These are phyloP conservation scores for Drosophila sordidula DNA, from an alignment of 2,888 invertebrate genomes.

Conservation along the genomic window DNA sequence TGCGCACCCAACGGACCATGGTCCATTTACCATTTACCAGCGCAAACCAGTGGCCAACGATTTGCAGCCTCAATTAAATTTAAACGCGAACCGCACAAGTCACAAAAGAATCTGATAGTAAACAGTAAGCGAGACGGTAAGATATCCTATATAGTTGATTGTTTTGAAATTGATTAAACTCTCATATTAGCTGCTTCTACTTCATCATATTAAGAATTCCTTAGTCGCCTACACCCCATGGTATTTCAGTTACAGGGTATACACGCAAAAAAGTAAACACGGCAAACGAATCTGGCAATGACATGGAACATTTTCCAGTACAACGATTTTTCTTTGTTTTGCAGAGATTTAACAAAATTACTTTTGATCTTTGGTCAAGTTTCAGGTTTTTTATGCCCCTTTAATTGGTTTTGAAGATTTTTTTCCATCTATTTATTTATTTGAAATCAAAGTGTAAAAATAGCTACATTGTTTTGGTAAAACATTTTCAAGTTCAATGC, in stretches of 20 bases:
- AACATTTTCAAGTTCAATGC: conserved; percentile 74
- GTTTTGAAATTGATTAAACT: no score
- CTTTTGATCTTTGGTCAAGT: conserved; percentile 40
- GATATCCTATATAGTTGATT: conserved; percentile 3
- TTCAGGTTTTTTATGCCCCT: conserved; percentile 22
- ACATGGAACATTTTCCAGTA: conserved; percentile 60
- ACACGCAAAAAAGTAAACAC: not conserved
- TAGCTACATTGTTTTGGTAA: conserved; percentile 54
- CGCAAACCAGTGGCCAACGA: conserved; percentile 41
- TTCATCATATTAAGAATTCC: no score
- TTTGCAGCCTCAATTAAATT: conserved; percentile 66
- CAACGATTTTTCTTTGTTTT: conserved; percentile 61
- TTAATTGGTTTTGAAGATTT: conserved; percentile 59
- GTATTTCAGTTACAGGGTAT: not conserved
- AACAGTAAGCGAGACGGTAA: not conserved
- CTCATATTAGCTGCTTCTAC: no score
- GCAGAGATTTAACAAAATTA: conserved; percentile 36
- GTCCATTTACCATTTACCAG: conserved; percentile 62
- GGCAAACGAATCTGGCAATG: conserved; percentile 23
- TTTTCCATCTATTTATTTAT: conserved; percentile 34
- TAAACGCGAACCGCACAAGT: conserved; percentile 43
- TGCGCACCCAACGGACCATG: conserved; percentile 75
- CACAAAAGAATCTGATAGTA: conserved; percentile 10
- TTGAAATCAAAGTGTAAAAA: conserved; percentile 48
- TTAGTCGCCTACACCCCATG: not conserved